Evolutionary conservation across 2,113 vertebrate genomes (phyloP).

Genomic region (Microtus oregoni): DNA sequence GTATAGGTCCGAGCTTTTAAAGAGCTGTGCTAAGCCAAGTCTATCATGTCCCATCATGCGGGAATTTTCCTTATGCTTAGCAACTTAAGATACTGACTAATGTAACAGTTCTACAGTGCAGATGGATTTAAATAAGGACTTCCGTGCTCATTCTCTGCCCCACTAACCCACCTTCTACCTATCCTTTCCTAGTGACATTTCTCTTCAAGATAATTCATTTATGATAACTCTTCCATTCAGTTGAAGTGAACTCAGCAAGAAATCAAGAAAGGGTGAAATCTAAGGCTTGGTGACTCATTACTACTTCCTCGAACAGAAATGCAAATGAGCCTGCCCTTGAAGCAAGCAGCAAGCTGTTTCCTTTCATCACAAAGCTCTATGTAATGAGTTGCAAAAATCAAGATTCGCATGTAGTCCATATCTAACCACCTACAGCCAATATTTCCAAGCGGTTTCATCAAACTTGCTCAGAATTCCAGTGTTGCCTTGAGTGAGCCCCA

Average conservation of each 20-base stretch:
- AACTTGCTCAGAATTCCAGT: slow-evolving; percentile 17
- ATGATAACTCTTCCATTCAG: slow-evolving; percentile 69
- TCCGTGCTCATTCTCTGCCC: neutral
- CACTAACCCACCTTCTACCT: neutral
- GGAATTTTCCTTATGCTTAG: neutral
- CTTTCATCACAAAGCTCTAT: slow-evolving; percentile 65
- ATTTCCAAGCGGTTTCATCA: neutral
- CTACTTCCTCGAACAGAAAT: slow-evolving; percentile 77
- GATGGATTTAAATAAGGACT: neutral
- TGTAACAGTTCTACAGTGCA: neutral
- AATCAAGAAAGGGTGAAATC: slow-evolving; percentile 71
- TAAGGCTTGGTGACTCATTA: slow-evolving; percentile 79
- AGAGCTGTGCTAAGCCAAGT: neutral
- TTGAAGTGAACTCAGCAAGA: slow-evolving; percentile 80
- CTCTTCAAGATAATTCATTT: slow-evolving; percentile 66
- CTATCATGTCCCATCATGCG: neutral
- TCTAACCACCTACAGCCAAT: slow-evolving; percentile 26
- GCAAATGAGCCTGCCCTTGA: slow-evolving; percentile 79
- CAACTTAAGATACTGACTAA: neutral
- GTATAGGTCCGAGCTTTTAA: neutral
- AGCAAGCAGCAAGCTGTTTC: slow-evolving; percentile 79
- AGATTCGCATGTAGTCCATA: slow-evolving; percentile 10
- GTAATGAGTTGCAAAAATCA: neutral
- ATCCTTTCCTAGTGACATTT: slow-evolving; percentile 19
- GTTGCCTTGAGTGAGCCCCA: neutral